Conservation (phyloP, 2,113 vertebrate genomes). For the Galemys pyrenaicus region DNA sequence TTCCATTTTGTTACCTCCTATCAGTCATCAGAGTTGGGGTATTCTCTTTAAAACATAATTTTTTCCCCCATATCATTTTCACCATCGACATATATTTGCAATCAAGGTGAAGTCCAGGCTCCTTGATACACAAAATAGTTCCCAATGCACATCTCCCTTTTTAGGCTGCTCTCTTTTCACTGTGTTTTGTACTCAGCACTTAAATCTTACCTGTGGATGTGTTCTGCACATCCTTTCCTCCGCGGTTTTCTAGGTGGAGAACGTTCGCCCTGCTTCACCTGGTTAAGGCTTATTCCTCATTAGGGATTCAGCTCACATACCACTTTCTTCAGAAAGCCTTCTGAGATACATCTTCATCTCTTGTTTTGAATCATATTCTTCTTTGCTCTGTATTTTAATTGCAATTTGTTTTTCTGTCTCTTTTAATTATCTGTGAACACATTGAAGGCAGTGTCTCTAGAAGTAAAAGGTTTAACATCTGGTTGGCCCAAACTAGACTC, state of each 20-base stretch:
- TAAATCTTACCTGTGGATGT: neutral
- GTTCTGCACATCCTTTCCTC: too few relatives aligned
- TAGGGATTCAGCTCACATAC: neutral
- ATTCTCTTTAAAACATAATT: neutral
- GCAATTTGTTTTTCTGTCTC: neutral
- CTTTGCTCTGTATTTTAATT: neutral
- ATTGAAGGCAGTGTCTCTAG: neutral
- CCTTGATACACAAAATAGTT: neutral
- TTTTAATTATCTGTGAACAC: constrained; percentile 10
- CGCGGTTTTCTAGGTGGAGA: neutral
- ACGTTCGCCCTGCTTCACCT: neutral
- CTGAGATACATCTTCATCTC: neutral
- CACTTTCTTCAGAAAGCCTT: neutral
- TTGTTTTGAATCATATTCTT: neutral
- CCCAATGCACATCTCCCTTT: neutral
- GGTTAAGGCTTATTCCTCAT: neutral
- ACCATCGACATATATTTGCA: neutral
- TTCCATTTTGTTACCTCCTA: neutral
- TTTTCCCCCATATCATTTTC: neutral
- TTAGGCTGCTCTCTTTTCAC: neutral
- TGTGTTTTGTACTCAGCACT: too few relatives aligned
- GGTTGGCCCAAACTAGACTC: neutral
- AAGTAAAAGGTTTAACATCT: neutral
- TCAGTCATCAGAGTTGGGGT: neutral
- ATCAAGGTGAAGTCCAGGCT: neutral